Base-by-base conservation (phyloP, 2,888 invertebrate species). In the Eupeodes latifasciatus region DNA sequence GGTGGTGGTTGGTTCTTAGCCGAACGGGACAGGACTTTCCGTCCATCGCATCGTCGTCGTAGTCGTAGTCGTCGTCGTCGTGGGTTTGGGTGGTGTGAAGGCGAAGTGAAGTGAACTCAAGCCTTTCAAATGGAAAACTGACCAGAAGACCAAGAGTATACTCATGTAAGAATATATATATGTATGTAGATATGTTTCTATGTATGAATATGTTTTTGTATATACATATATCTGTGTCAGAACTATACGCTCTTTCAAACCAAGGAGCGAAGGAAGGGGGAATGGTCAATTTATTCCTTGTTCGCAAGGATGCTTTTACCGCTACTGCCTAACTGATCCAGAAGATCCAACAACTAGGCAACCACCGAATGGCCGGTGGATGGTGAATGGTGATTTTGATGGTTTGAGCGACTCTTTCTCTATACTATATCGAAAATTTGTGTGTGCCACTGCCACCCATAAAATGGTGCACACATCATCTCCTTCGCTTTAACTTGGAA, bases 251-350 rank as follows among this genome's bases (percentile, higher is more conserved):
- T 80, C 84, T 74, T 84, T 88, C 76, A 57, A 71, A 27, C 53
- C 55, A 67, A 55, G 11, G 44, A 59, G 47, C 16, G 55, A 62
- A 75, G 55, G 76, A 5, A 40, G 81, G 80, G 57, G 90, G 89
- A 84, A 87, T 90, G 90, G 87, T 89, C 89, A 90, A 90, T 90
- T 90, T 90, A 90, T 90, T 90, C 89, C 90, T 89, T 90, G 89
- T 89, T 89, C 90, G 89, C 89, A 87, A 87, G 90, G 88, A 88
- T 81, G 62, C 85, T 81, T 75, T 81, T 78, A 85, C 85, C 81
- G 77, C 89, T 75, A 67, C 81, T 78, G 81, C 90, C 85, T 87
- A 89, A 89, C 89, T 89, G 85, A 85, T 88, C 88, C 75, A 57
- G 40, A 83, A 89, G 78, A 85, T 79, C 84, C 84, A 86, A 76